Percentiles rank a stretch among this genome's conserved stretches.
These are phyloP conservation scores for Tachina grossa DNA, from an alignment of 2,888 invertebrate genomes.

Conservation along the genomic window DNA sequence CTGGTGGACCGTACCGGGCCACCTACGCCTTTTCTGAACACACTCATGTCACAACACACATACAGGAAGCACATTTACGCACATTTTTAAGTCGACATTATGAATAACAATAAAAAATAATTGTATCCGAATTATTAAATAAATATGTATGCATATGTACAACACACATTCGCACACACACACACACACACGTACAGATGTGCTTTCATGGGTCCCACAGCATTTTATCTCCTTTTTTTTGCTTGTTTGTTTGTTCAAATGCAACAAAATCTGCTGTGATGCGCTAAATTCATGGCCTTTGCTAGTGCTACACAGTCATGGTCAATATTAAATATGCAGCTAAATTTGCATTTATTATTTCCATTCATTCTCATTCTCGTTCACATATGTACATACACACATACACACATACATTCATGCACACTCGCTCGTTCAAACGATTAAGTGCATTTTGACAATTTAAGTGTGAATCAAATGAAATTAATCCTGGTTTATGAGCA, in stretches of 20 bases:
- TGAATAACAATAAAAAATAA: slow-evolving; percentile 63
- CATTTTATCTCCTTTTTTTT: background rate
- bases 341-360: slow-evolving; percentile 52
- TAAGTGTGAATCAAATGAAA: slow-evolving; percentile 82
- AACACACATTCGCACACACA: slow-evolving; percentile 22
- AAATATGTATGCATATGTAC: background rate
- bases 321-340: slow-evolving; percentile 46
- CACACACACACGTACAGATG: slow-evolving; percentile 8
- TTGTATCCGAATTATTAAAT: slow-evolving; percentile 61
- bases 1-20: slow-evolving; percentile 20
- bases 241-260: slow-evolving; percentile 1
- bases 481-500: slow-evolving; percentile 83
- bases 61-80: slow-evolving; percentile 37
- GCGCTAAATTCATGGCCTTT: slow-evolving; percentile 66
- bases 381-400: too few species aligned
- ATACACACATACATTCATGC: background rate
- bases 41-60: background rate
- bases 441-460: slow-evolving; percentile 74
- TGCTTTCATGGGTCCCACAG: slow-evolving; percentile 22
- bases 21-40: slow-evolving; percentile 43
- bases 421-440: slow-evolving; percentile 40
- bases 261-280: slow-evolving; percentile 60
- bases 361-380: slow-evolving; percentile 42
- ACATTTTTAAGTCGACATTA: slow-evolving; percentile 40
- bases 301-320: slow-evolving; percentile 45